Percentiles rank a stretch among this genome's conserved stretches.
phyloP scores from a whole-genome alignment of 2,797 vertebrate genomes.

The Malurus splendens region DNA sequence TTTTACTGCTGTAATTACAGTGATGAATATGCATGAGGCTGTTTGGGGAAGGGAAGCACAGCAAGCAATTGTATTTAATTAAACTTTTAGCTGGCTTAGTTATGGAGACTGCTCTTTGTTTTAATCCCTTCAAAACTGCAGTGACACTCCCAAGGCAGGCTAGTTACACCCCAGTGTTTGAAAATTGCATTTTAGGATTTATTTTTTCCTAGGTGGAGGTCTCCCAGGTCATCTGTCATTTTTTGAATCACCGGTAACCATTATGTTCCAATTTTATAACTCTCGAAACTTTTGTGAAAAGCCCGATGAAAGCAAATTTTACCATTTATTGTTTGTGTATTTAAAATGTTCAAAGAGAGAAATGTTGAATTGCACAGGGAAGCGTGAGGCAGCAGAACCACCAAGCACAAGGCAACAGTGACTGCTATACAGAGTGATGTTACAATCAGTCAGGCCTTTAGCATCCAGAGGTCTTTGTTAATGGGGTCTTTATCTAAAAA shows the following conservation, averaged over 20 bases:
- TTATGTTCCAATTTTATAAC: not conserved
- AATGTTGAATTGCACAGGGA: not conserved
- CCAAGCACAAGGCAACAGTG: not conserved
- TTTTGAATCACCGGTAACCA: not conserved
- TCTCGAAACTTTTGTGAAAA: not conserved
- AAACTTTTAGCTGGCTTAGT: slow-evolving; percentile 70
- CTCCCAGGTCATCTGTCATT: not conserved
- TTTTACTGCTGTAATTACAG: slow-evolving; percentile 69
- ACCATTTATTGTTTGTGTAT: not conserved
- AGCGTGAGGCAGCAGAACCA: not conserved
- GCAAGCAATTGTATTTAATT: slow-evolving; percentile 74
- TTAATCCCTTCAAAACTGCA: slow-evolving; percentile 46
- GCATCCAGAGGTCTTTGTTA: not conserved
- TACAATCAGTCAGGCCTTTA: not conserved
- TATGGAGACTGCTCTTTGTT: slow-evolving; percentile 52
- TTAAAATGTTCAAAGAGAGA: not conserved
- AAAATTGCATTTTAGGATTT: not conserved
- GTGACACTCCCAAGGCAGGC: slow-evolving; percentile 24
- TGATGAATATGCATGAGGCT: slow-evolving; percentile 78
- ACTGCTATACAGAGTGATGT: not conserved
- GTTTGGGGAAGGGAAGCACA: slow-evolving; percentile 61
- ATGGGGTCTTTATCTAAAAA: not conserved
- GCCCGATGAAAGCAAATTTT: not conserved
- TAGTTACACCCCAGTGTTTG: not conserved
- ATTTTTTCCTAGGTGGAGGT: not conserved